Conservation (phyloP, 2,113 vertebrate species). For the Leptosomus discolor region DNA sequence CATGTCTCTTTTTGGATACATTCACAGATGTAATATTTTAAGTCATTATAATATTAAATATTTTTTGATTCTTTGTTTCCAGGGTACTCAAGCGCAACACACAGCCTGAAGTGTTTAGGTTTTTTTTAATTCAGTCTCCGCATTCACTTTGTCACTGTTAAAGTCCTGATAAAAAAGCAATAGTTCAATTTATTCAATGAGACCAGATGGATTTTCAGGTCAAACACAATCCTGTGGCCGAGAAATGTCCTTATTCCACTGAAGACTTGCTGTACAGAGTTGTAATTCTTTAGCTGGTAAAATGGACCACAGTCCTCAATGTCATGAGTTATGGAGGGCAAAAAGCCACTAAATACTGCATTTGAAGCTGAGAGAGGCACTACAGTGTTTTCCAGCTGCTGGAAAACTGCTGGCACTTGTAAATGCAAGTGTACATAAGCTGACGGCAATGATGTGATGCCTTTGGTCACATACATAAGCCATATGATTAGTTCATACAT, state of each 20-base stretch:
- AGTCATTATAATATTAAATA: background rate
- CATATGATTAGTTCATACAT: background rate
- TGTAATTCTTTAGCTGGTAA: background rate
- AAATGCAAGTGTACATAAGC: background rate
- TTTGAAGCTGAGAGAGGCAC: background rate
- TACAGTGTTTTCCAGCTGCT: background rate
- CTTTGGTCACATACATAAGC: background rate
- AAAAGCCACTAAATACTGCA: background rate
- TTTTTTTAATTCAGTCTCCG: background rate
- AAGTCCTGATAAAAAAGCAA: constrained; percentile 20
- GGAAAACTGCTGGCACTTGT: background rate
- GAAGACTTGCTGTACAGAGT: background rate
- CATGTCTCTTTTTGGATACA: background rate
- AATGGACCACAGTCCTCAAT: background rate
- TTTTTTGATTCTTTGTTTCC: background rate
- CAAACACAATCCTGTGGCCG: background rate
- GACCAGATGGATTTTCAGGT: background rate
- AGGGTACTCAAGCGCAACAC: background rate
- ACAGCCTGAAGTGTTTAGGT: background rate
- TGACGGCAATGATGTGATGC: background rate
- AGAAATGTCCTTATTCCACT: background rate
- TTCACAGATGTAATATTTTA: background rate
- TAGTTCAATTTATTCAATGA: background rate
- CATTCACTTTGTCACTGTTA: background rate
- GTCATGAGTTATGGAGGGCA: background rate